phyloP scores from a whole-genome alignment of 2,888 invertebrate species.

The Meganola albula region DNA sequence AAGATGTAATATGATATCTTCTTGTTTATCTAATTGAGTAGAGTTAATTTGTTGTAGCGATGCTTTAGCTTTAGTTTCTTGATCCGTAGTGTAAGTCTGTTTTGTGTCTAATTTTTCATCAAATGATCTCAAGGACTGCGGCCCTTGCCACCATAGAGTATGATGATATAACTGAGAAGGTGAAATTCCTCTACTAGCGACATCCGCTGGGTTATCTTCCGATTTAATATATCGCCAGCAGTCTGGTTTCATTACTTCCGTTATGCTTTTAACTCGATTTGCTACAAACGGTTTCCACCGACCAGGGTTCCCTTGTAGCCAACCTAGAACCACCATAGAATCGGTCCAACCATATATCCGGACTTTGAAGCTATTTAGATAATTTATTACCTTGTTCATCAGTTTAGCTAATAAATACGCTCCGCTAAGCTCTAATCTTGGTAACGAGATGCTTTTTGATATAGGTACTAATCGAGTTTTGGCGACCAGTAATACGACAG shows the following conservation, averaged over 20 bases:
- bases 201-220: slow-evolving; percentile 12
- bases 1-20: slow-evolving; percentile 3
- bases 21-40: background rate
- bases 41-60: background rate
- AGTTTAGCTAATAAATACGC: slow-evolving; percentile 4
- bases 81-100: background rate
- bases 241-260: slow-evolving; percentile 7
- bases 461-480: slow-evolving; percentile 6
- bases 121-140: background rate
- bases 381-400: slow-evolving; percentile 5
- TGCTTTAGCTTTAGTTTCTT: background rate
- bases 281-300: too few relatives aligned
- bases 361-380: slow-evolving; percentile 1
- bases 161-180: slow-evolving; percentile 9
- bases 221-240: slow-evolving; percentile 11
- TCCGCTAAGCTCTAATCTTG: slow-evolving; percentile 7
- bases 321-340: slow-evolving; percentile 9
- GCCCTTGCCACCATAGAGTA: slow-evolving; percentile 22
- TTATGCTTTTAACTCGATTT: slow-evolving; percentile 8
- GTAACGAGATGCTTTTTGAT: slow-evolving; percentile 7
- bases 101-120: background rate
- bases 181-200: slow-evolving; percentile 16
- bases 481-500: slow-evolving; percentile 1
- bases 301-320: slow-evolving; percentile 8
- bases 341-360: slow-evolving; percentile 10